Conservation (phyloP, 2,113 vertebrate species). For the Bubalus kerabau region DNA sequence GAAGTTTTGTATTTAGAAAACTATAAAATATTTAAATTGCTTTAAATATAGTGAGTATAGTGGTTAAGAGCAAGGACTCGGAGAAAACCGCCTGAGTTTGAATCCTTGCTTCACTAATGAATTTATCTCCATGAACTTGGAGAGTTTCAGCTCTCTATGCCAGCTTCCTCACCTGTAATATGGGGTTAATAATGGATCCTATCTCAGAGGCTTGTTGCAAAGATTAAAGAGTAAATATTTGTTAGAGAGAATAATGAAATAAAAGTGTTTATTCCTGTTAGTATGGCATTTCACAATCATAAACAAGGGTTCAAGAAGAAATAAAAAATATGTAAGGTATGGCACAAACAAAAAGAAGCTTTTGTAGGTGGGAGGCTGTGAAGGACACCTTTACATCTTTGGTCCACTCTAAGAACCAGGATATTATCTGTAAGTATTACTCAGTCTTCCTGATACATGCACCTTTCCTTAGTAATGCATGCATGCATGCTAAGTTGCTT, state of each 20-base stretch:
- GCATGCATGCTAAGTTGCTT: neutral
- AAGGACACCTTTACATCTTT: neutral
- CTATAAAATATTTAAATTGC: neutral
- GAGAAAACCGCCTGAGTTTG: neutral
- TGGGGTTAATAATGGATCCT: neutral
- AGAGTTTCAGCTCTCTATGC: neutral
- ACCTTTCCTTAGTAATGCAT: neutral
- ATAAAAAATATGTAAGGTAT: neutral
- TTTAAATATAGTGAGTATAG: neutral
- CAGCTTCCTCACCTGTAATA: neutral
- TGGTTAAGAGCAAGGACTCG: neutral
- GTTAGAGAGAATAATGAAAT: neutral
- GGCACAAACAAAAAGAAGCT: neutral
- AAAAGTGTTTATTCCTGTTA: neutral
- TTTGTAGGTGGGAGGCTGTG: neutral
- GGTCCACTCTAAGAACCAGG: neutral
- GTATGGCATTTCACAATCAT: neutral
- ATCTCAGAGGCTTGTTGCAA: neutral
- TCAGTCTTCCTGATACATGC: neutral
- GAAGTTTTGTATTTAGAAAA: neutral
- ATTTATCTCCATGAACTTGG: neutral
- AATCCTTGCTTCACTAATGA: neutral
- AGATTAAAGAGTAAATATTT: neutral
- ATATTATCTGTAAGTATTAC: neutral
- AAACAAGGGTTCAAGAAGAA: neutral